A percentile compares a stretch with the other conserved stretches of the same genome.
phyloP scores from a whole-genome alignment of 2,797 vertebrate species.

The Pangasius macronema region DNA sequence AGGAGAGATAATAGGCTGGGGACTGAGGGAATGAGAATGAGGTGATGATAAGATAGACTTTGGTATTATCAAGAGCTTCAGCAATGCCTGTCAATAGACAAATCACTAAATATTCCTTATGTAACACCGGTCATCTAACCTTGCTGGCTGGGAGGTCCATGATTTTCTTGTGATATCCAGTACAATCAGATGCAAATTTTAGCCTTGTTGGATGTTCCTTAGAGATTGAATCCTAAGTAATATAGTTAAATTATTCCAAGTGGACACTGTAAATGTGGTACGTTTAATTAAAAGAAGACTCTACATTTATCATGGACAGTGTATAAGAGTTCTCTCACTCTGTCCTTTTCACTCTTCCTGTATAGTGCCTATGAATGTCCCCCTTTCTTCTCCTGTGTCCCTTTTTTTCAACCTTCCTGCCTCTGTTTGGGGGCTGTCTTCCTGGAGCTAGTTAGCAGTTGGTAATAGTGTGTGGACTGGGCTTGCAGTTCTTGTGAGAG shows the following conservation, averaged over 20 bases:
- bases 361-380: neutral
- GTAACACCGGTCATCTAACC: too few relatives aligned
- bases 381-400: neutral
- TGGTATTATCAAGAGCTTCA: neutral
- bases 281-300: slow-evolving; percentile 4
- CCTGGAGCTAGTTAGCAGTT: slow-evolving; percentile 45
- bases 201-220: neutral
- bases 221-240: neutral
- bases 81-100: slow-evolving; percentile 8
- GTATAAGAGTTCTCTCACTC: neutral
- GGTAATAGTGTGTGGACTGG: slow-evolving; percentile 52
- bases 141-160: neutral
- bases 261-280: neutral
- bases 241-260: neutral
- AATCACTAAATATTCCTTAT: neutral
- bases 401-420: neutral
- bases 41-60: slow-evolving; percentile 40
- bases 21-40: slow-evolving; percentile 31
- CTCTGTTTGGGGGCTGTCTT: slow-evolving; percentile 33
- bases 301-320: neutral
- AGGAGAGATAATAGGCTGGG: slow-evolving; percentile 8
- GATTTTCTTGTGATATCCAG: neutral
- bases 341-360: neutral
- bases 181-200: neutral
- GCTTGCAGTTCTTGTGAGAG: slow-evolving; percentile 54